A percentile compares a stretch with the other conserved stretches of the same genome.
Evolutionary conservation across 2,797 vertebrate species (phyloP).

Genomic region (Bradypus variegatus): DNA sequence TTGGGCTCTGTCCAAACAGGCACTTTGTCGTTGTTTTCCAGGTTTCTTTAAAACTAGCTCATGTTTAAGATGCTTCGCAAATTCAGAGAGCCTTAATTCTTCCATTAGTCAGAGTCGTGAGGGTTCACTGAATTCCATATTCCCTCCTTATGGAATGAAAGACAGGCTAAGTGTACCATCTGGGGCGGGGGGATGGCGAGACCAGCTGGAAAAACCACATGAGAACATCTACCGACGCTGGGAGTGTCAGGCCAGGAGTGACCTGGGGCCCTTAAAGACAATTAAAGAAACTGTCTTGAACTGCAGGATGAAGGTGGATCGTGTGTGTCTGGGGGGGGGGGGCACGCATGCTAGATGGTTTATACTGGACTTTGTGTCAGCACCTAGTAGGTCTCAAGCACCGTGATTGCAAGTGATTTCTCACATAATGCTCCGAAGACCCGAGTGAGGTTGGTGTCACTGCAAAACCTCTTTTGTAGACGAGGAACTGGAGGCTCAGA

Average conservation of each 20-base stretch:
- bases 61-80: background rate
- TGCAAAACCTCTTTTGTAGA: background rate
- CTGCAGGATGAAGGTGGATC: background rate
- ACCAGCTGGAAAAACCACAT: background rate
- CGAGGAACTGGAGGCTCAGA: background rate
- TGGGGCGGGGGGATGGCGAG: background rate
- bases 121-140: constrained; percentile 28
- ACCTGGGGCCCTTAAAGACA: background rate
- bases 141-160: constrained; percentile 30
- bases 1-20: constrained; percentile 14
- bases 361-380: background rate
- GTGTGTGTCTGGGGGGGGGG: no score
- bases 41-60: constrained; percentile 16
- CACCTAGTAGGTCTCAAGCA: background rate
- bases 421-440: background rate
- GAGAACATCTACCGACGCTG: background rate
- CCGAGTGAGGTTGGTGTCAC: rapidly evolving
- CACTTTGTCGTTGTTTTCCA: constrained; percentile 22
- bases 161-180: constrained; percentile 16
- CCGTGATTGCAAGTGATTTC: background rate
- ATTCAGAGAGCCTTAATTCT: constrained; percentile 42
- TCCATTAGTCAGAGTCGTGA: constrained; percentile 39
- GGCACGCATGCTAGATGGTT: rapidly evolving
- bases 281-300: background rate
- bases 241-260: background rate